These are phyloP conservation scores for Scaptomyza reducta DNA, from an alignment of 2,888 invertebrate species.

Conservation along the genomic window DNA sequence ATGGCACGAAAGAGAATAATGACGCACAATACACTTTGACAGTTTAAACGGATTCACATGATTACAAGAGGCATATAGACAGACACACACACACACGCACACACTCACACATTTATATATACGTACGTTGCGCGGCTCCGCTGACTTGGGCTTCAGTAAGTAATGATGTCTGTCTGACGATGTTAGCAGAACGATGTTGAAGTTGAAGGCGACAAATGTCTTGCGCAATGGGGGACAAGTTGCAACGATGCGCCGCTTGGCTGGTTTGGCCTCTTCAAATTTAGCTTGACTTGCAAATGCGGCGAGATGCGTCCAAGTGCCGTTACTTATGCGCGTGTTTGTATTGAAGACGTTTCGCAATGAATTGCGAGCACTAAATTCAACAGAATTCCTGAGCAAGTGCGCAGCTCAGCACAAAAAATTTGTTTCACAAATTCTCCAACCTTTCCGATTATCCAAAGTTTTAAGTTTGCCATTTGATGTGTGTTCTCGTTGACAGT, in stretches of 20 bases:
- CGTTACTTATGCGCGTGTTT: slow-evolving; percentile 26
- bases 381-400: not conserved
- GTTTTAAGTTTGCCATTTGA: not conserved
- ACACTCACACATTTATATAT: not conserved
- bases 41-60: slow-evolving; percentile 79
- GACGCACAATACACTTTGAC: slow-evolving; percentile 78
- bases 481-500: not conserved
- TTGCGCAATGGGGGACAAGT: slow-evolving; percentile 56
- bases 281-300: not conserved
- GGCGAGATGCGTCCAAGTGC: not conserved
- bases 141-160: slow-evolving; percentile 37
- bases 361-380: slow-evolving; percentile 33
- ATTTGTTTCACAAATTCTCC: not conserved
- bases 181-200: slow-evolving; percentile 65
- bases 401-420: not conserved
- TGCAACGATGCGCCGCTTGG: slow-evolving; percentile 48
- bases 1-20: slow-evolving; percentile 84
- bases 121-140: slow-evolving; percentile 12
- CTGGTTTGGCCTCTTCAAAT: slow-evolving; percentile 29
- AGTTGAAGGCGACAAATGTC: slow-evolving; percentile 75
- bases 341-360: slow-evolving; percentile 21
- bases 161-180: slow-evolving; percentile 67
- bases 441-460: not conserved
- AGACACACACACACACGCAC: not conserved
- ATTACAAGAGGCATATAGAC: slow-evolving; percentile 55